phyloP scores from a whole-genome alignment of 2,113 vertebrate species.

The Sinocyclocheilus rhinocerous region DNA sequence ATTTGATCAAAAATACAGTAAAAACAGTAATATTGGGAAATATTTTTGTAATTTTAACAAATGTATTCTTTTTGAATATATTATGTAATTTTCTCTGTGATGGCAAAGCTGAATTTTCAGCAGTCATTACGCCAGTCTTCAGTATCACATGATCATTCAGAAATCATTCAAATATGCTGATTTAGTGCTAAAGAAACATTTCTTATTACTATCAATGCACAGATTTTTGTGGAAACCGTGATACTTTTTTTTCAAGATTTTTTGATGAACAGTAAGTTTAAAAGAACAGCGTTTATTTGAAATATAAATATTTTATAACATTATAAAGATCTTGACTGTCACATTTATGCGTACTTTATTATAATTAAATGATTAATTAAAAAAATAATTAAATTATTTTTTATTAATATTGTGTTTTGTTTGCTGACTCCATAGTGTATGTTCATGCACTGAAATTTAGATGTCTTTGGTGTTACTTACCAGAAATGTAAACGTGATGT shows the following conservation, averaged over 20 bases:
- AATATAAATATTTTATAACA: background rate
- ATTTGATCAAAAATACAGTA: background rate
- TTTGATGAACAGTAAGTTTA: background rate
- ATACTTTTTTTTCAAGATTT: too few species aligned
- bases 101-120: background rate
- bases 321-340: background rate
- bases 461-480: background rate
- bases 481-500: background rate
- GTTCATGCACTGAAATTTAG: background rate
- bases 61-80: background rate
- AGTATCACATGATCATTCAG: background rate
- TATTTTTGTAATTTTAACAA: background rate
- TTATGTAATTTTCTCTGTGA: background rate
- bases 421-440: background rate
- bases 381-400: too few species aligned
- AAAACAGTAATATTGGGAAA: too few species aligned
- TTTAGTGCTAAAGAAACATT: background rate
- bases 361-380: background rate
- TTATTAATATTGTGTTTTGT: background rate
- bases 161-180: background rate
- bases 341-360: background rate
- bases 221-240: too few species aligned
- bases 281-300: background rate
- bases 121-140: background rate
- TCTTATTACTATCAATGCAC: background rate